Evolutionary conservation across 1,140 invertebrate genomes (phyloP).

Genomic region (Drepana arcuata): DNA sequence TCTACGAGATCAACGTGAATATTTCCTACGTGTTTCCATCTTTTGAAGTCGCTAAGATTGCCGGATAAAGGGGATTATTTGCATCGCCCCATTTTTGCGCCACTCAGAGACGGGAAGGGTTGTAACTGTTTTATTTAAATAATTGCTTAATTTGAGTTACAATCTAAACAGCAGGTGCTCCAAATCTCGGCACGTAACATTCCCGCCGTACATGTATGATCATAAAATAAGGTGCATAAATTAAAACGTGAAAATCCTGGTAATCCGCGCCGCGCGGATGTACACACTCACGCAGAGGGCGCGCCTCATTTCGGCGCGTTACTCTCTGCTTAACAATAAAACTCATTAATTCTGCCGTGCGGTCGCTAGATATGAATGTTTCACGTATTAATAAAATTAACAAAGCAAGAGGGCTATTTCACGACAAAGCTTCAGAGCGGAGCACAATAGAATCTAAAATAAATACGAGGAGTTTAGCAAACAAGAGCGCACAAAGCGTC

Average conservation of each 20-base stretch:
- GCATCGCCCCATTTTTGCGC: constrained; percentile 16
- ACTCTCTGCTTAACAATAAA: constrained; percentile 62
- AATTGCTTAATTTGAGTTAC: constrained; percentile 6
- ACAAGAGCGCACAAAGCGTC: constrained; percentile 58
- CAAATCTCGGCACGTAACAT: constrained; percentile 18
- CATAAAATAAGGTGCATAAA: constrained; percentile 49
- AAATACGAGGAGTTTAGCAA: constrained; percentile 68
- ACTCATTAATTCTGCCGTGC: constrained; percentile 63
- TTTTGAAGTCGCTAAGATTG: constrained; percentile 27
- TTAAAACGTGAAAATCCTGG: constrained; percentile 42
- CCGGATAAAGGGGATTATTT: constrained; percentile 25
- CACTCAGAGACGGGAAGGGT: too few species aligned
- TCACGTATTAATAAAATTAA: constrained; percentile 71
- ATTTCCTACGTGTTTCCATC: constrained; percentile 21
- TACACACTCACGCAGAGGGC: constrained; percentile 37
- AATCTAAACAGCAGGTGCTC: constrained; percentile 38
- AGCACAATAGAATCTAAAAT: constrained; percentile 67
- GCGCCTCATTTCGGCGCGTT: constrained; percentile 54
- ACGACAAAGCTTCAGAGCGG: constrained; percentile 58
- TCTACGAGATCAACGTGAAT: constrained; percentile 36
- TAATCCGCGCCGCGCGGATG: constrained; percentile 33
- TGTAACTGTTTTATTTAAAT: too few species aligned
- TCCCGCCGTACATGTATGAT: constrained; percentile 29
- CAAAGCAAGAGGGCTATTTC: constrained; percentile 61
- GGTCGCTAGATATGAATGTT: constrained; percentile 68